Evolutionary conservation across 2,113 vertebrate species (phyloP).

Genomic region (Choloepus hoffmanni): DNA sequence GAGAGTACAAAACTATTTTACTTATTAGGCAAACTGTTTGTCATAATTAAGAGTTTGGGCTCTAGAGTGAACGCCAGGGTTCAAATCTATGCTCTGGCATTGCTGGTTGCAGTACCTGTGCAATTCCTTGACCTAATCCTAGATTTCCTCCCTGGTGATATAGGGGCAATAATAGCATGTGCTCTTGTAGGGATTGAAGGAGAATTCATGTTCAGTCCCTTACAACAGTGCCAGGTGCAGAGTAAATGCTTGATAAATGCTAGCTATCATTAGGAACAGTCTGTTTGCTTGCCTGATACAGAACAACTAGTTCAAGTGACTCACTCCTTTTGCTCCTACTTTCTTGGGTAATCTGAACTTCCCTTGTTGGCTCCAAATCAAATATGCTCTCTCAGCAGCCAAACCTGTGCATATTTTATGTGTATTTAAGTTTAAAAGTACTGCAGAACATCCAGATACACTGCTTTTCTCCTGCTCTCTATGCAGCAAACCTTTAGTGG

Average conservation of each 20-base stretch:
- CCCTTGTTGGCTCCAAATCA: not conserved
- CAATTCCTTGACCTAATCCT: not conserved
- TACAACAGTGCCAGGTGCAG: not conserved
- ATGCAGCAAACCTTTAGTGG: not conserved
- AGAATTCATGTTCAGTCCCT: not conserved
- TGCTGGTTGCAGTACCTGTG: not conserved
- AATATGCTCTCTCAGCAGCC: not conserved
- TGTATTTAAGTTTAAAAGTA: not conserved
- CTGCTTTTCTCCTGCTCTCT: not conserved
- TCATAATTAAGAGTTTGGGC: not conserved
- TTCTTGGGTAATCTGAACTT: not conserved
- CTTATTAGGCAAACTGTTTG: not conserved
- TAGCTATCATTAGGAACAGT: not conserved
- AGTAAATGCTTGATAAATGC: not conserved
- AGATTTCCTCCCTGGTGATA: not conserved
- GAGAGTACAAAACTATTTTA: not conserved
- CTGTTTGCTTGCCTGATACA: not conserved
- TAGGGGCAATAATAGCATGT: not conserved
- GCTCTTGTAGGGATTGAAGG: not conserved
- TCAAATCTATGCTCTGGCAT: not conserved
- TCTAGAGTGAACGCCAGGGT: not conserved
- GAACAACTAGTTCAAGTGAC: not conserved
- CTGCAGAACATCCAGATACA: rapidly evolving
- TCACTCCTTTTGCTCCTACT: not conserved
- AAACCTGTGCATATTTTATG: not conserved